Conservation (phyloP, 1,140 invertebrate species). For the Rhizoglyphus robini region DNA sequence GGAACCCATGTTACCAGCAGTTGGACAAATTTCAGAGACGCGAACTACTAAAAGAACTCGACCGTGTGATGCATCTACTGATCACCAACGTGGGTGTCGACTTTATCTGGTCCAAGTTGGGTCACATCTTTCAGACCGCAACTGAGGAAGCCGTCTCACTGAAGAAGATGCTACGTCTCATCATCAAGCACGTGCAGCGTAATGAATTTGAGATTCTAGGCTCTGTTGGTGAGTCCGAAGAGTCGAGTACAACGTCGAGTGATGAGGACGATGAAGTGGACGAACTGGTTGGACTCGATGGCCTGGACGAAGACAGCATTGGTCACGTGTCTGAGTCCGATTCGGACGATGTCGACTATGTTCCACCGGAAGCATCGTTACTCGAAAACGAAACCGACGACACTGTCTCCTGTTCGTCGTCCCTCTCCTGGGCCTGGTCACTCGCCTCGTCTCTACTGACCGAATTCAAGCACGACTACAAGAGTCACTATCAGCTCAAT, state of each 20-base stretch:
- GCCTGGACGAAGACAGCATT: too few species aligned
- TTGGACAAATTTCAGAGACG: not conserved
- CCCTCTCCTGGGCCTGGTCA: slow-evolving; percentile 1
- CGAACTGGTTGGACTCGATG: not conserved
- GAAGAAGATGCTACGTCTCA: slow-evolving; percentile 42
- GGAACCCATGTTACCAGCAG: slow-evolving; percentile 18
- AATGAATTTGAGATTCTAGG: not conserved
- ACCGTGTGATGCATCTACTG: slow-evolving; percentile 19
- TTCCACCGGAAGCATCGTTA: not conserved
- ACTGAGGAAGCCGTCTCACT: slow-evolving; percentile 29
- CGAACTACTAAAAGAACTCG: slow-evolving; percentile 11
- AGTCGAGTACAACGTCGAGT: too few species aligned
- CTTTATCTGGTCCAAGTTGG: slow-evolving; percentile 21
- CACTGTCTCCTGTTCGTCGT: not conserved
- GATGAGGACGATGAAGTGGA: not conserved
- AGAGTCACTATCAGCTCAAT: too few species aligned
- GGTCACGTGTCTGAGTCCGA: too few species aligned
- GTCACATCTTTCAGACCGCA: slow-evolving; percentile 28
- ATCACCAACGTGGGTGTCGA: slow-evolving; percentile 19
- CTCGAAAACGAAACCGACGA: not conserved
- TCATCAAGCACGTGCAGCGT: not conserved
- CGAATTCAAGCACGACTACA: not conserved
- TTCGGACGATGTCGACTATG: not conserved
- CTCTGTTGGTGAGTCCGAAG: not conserved
- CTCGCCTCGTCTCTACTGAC: slow-evolving; percentile 3